A percentile compares a stretch with the other conserved stretches of the same genome.
Conservation (phyloP, 2,888 invertebrate species). For the Tetrapedia diversipes region DNA sequence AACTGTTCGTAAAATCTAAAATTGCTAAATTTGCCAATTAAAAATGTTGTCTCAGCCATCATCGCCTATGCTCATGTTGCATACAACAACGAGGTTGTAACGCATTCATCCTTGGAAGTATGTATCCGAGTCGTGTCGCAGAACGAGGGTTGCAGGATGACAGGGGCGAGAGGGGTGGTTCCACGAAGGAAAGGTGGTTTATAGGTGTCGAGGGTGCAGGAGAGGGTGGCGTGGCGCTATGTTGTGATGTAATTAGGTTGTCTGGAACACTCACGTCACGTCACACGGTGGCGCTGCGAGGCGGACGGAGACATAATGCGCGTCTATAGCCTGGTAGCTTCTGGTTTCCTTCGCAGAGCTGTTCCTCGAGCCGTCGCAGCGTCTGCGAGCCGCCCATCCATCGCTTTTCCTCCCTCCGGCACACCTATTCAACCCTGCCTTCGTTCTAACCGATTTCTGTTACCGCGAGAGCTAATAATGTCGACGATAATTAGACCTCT, state of each 20-base stretch:
- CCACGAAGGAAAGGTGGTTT: constrained; percentile 54
- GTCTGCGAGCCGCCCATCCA: constrained; percentile 68
- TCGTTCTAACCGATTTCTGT: constrained; percentile 58
- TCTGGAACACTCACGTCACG: constrained; percentile 84
- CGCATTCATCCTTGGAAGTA: not conserved
- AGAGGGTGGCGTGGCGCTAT: constrained; percentile 65
- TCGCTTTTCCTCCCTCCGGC: constrained; percentile 72
- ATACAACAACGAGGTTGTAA: too few species aligned
- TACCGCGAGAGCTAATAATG: constrained; percentile 65
- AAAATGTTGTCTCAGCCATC: too few species aligned
- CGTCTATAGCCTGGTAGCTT: constrained; percentile 67
- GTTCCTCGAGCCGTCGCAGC: constrained; percentile 35
- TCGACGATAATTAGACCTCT: constrained; percentile 70
- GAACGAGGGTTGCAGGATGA: constrained; percentile 34
- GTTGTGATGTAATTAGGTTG: constrained; percentile 84
- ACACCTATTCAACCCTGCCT: constrained; percentile 69
- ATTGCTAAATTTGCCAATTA: too few species aligned
- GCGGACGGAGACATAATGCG: constrained; percentile 80
- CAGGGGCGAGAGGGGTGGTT: constrained; percentile 37
- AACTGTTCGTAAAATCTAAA: too few species aligned
- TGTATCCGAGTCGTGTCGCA: not conserved
- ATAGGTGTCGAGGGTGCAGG: constrained; percentile 51
- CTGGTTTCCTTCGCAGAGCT: constrained; percentile 60
- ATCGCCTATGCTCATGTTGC: too few species aligned
- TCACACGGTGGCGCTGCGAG: constrained; percentile 78